A percentile compares a stretch with the other conserved stretches of the same genome.
Conservation (phyloP, 2,797 vertebrate genomes). For the Hemitrygon akajei region DNA sequence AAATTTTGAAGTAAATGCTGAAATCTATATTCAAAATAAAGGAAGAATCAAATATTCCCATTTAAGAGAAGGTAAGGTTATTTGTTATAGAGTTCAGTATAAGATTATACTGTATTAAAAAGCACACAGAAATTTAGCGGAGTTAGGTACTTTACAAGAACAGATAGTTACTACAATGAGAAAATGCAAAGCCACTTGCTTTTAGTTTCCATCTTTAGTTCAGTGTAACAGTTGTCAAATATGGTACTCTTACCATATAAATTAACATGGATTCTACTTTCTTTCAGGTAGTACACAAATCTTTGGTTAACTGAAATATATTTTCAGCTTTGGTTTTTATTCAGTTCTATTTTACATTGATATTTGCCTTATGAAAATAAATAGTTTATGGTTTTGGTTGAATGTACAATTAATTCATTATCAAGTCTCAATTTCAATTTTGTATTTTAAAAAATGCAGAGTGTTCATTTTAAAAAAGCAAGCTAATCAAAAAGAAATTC, state of each 20-base stretch:
- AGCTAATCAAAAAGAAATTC: neutral
- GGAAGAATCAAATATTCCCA: neutral
- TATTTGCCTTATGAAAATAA: neutral
- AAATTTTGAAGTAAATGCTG: neutral
- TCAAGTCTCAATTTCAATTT: neutral
- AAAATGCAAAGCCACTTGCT: neutral
- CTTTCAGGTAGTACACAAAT: neutral
- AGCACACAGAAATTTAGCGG: neutral
- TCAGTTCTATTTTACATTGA: neutral
- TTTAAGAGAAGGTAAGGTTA: neutral
- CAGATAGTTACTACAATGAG: neutral
- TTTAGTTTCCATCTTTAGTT: neutral
- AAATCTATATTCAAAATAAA: neutral
- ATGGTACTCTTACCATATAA: neutral
- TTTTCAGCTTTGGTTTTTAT: neutral
- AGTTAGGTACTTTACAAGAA: neutral
- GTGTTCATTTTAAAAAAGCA: neutral
- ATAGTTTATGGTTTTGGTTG: neutral
- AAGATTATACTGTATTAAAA: neutral
- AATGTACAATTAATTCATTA: neutral
- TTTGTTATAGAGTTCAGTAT: neutral
- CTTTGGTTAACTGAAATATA: neutral
- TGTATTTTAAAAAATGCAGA: neutral
- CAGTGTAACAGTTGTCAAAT: neutral
- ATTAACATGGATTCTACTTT: neutral